Conservation (phyloP, 2,888 invertebrate genomes). For the Phragmatobia fuliginosa region DNA sequence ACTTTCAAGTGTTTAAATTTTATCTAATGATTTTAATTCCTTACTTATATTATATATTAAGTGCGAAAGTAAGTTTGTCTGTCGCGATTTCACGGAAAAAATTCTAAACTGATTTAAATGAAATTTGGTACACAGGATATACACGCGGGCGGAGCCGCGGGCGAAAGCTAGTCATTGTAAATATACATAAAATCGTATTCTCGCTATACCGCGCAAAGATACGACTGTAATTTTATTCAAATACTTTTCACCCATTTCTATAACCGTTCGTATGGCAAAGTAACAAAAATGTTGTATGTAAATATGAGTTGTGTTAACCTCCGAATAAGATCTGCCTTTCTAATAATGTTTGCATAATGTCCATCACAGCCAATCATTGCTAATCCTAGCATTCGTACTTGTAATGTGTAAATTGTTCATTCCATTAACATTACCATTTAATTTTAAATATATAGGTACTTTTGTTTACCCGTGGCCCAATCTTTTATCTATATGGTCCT, state of each 20-base stretch:
- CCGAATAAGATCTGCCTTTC: constrained; percentile 46
- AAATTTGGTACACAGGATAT: no score
- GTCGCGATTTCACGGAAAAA: no score
- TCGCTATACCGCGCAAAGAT: background rate
- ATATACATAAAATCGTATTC: background rate
- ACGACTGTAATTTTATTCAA: background rate
- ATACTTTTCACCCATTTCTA: background rate
- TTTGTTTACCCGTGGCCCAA: constrained; percentile 8
- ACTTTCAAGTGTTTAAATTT: no score
- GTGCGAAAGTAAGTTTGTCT: no score
- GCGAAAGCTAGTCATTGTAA: no score
- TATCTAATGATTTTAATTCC: no score
- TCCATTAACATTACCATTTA: constrained; percentile 13
- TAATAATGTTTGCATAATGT: constrained; percentile 47
- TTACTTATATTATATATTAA: no score
- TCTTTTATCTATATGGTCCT: constrained; percentile 5
- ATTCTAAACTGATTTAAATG: no score
- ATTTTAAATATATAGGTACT: no score
- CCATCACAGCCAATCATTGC: constrained; percentile 26
- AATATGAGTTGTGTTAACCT: constrained; percentile 37
- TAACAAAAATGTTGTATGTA: constrained; percentile 20
- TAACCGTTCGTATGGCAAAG: background rate
- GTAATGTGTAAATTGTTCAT: constrained; percentile 32
- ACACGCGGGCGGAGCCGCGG: no score
- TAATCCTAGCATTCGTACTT: constrained; percentile 10